Percentiles rank a stretch among this genome's conserved stretches.
Evolutionary conservation across 64 coral and sea anemone species (phyloP).

Genomic region (Montipora efflorescens): DNA sequence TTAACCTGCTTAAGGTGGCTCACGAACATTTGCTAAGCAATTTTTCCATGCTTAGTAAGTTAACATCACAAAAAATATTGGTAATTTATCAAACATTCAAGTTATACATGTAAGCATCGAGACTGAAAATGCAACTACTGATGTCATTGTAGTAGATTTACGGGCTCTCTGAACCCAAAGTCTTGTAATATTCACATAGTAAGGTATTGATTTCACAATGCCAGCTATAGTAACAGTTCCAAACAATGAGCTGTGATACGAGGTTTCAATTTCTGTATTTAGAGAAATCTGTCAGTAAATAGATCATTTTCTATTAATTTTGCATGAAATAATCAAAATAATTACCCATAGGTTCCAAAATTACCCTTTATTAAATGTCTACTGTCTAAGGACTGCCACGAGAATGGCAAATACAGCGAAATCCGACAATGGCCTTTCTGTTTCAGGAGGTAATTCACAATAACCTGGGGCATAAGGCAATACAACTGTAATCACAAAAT

Average conservation of each 20-base stretch:
- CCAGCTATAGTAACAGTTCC: not conserved
- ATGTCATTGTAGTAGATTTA: constrained; percentile 9
- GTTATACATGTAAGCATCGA: not conserved
- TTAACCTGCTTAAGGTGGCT: not conserved
- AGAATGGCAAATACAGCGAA: not conserved
- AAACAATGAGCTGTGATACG: constrained; percentile 6
- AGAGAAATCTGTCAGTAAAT: constrained; percentile 9
- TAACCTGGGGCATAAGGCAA: not conserved
- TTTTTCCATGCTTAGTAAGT: not conserved
- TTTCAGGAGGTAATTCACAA: not conserved
- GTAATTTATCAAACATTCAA: not conserved
- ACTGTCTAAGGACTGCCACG: not conserved
- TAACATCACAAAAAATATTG: constrained; percentile 6
- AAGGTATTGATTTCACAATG: not conserved
- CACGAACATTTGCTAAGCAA: not conserved
- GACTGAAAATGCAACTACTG: constrained; percentile 13
- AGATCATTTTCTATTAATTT: not conserved
- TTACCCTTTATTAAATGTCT: not conserved
- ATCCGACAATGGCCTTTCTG: not conserved
- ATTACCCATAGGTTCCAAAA: not conserved
- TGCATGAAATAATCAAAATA: not conserved
- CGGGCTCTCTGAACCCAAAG: not conserved
- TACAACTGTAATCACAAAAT: not conserved
- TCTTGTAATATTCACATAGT: not conserved
- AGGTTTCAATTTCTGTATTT: not conserved